Conservation (phyloP, 2,888 invertebrate genomes). For the Acronicta leporina region DNA sequence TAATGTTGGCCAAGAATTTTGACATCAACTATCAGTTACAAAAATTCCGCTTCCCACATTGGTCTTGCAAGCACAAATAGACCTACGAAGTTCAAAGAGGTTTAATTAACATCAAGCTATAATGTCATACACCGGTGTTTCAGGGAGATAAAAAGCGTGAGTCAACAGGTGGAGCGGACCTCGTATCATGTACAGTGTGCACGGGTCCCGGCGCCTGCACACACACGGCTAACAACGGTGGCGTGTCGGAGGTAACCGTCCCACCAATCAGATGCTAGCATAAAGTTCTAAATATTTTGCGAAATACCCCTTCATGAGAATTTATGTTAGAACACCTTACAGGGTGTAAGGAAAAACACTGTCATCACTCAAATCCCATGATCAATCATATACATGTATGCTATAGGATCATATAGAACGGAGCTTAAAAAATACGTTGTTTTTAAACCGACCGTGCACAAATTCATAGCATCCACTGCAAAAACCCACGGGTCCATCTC, state of each 20-base stretch:
- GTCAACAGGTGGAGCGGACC: constrained; percentile 93
- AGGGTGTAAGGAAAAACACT: too few relatives aligned
- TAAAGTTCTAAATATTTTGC: constrained; percentile 55
- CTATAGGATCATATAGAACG: too few relatives aligned
- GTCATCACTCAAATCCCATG: too few relatives aligned
- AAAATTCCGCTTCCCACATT: not conserved
- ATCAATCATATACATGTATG: too few relatives aligned
- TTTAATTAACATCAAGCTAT: not conserved
- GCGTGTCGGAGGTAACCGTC: constrained; percentile 93
- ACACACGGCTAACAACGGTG: constrained; percentile 96
- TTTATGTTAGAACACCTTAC: constrained; percentile 32
- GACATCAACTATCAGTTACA: not conserved
- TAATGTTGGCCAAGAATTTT: not conserved
- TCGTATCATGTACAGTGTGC: constrained; percentile 95
- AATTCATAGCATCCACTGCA: too few relatives aligned
- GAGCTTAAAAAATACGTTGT: too few relatives aligned
- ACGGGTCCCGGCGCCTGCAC: constrained; percentile 94
- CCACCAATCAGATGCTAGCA: constrained; percentile 43
- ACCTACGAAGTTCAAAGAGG: not conserved
- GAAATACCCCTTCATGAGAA: constrained; percentile 32
- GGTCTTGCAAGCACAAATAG: not conserved
- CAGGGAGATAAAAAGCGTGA: constrained; percentile 96
- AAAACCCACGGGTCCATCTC: too few relatives aligned
- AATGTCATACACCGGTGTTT: constrained; percentile 31
- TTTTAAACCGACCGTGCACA: too few relatives aligned